Evolutionary conservation across 1,140 invertebrate genomes (phyloP), one percentile per base, ranked within the genome.

Genomic region (Trissolcus basalis): DNA sequence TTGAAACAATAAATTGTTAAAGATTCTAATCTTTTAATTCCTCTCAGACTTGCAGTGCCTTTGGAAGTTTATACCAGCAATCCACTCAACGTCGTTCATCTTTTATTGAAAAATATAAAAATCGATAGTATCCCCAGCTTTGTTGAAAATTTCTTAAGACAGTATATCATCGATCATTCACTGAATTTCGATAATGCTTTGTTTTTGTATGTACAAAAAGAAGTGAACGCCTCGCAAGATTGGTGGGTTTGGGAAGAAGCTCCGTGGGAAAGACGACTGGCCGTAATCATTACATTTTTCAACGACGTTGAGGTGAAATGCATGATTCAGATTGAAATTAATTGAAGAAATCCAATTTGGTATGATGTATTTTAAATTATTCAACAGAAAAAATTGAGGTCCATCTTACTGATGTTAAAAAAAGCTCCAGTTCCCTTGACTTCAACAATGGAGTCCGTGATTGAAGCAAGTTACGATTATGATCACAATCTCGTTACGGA

Each of bases 401-500:
- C 77, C 54, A 82, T 70, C 32, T 68, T 87, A 12, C 71, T 74
- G 7, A 64, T 86, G 14, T 67, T 87, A 16, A 85, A 72, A 63
- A 85, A 80, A 71, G 84, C 80, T 15, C 78, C 83, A 8, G 85
- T 87, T 14, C 86, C 86, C 11, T 85, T 85, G 81, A 86, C 81
- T 67, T 54, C 74, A 41, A 80, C 71, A 45, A 80, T 87, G 33
- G 1, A 56, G 10, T 69, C 51, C 14, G 41, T 86, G 13, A 79
- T 81, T 64, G 82, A 85, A 72, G 48, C 39, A 32, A 78, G 73
- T 51, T 78, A 56, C 10, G 70, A 53, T 16, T 77, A 81, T 4
- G 77, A 86, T 39, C 83, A 87, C 54, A 45, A 56, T 39, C 68
- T 87, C 14, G 78, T 80, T 10, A 45, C 55, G 9, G 56, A 86